These are phyloP conservation scores for Paraplagusia blochii DNA, from an alignment of 2,113 vertebrate genomes.

Conservation along the genomic window DNA sequence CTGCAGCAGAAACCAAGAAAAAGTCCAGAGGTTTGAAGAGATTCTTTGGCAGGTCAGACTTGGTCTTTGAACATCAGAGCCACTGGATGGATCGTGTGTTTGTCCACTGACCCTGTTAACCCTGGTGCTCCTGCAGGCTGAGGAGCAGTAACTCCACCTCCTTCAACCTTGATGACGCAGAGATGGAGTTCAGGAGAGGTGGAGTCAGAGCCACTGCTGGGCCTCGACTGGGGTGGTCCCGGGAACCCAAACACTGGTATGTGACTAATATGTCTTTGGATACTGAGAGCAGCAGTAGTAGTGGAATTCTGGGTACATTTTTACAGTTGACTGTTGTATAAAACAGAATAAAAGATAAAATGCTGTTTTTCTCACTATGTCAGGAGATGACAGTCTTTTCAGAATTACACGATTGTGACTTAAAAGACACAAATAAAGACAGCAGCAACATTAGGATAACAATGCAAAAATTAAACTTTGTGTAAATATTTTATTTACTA, in stretches of 20 bases:
- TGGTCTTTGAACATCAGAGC: not conserved
- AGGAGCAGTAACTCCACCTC: conserved; percentile 94
- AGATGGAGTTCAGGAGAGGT: conserved; percentile 89
- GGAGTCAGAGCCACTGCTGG: conserved; percentile 92
- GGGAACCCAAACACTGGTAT: conserved; percentile 83
- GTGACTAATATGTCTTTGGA: conserved; percentile 19
- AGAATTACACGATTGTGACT: too few species aligned
- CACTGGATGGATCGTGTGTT: fast-evolving
- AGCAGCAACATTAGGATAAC: too few species aligned
- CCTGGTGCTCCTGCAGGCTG: conserved; percentile 70
- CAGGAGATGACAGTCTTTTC: too few species aligned
- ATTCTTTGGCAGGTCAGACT: conserved; percentile 85
- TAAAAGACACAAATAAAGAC: too few species aligned
- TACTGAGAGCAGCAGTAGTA: too few species aligned
- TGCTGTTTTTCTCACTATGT: too few species aligned
- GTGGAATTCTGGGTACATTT: too few species aligned
- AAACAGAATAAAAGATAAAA: too few species aligned
- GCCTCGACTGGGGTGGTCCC: conserved; percentile 92
- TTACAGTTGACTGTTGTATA: too few species aligned
- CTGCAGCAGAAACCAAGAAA: conserved; percentile 88
- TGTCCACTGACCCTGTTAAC: conserved; percentile 21
- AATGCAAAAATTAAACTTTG: too few species aligned
- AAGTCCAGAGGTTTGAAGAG: conserved; percentile 90
- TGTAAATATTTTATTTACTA: too few species aligned
- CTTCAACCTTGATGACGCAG: conserved; percentile 86